Evolutionary conservation across 2,113 vertebrate genomes (phyloP).

Genomic region (Phaethornis superciliosus): DNA sequence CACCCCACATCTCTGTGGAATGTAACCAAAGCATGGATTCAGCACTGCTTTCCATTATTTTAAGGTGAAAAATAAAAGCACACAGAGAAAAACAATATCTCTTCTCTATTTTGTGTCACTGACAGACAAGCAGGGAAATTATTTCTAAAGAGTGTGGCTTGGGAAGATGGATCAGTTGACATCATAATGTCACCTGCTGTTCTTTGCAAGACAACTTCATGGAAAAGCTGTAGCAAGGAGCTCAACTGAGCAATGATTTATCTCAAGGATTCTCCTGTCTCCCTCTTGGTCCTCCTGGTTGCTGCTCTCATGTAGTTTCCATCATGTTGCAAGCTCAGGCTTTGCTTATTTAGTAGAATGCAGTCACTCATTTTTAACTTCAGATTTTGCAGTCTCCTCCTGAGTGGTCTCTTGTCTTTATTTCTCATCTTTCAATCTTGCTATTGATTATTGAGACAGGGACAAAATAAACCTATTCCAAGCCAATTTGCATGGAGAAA

Average conservation of each 20-base stretch:
- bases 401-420: neutral
- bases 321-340: neutral
- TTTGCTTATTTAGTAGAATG: neutral
- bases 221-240: neutral
- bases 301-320: neutral
- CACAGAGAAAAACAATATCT: neutral
- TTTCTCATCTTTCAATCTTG: neutral
- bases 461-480: neutral
- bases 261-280: neutral
- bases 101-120: neutral
- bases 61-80: neutral
- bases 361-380: neutral
- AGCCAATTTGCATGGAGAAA: neutral
- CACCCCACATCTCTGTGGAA: accelerated
- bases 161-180: neutral
- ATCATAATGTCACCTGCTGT: neutral
- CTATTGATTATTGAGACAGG: neutral
- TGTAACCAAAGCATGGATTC: neutral
- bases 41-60: neutral
- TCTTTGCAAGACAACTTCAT: neutral
- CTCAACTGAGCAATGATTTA: neutral
- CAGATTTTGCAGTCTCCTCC: neutral
- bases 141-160: neutral
- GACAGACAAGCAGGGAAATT: conserved; percentile 20
- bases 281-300: neutral